Percentiles rank a stretch among this genome's conserved stretches.
These are phyloP conservation scores for Hyperoplus lanceolatus DNA, from an alignment of 2,797 vertebrate genomes.

Conservation along the genomic window DNA sequence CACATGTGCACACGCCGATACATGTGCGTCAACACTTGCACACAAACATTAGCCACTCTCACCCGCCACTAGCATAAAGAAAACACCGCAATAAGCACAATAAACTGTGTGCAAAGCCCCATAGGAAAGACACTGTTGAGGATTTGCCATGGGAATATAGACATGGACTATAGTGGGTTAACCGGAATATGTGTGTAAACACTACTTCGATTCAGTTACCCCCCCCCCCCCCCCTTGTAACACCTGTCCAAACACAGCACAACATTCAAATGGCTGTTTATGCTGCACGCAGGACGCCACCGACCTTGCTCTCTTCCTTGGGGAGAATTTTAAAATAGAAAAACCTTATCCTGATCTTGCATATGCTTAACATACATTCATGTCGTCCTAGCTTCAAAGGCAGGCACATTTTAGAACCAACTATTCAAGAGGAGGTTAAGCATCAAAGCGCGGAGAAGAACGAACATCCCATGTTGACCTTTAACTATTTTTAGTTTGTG, in stretches of 20 bases:
- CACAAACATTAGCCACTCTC: conserved; percentile 18
- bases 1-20: conserved; percentile 13
- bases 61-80: conserved; percentile 19
- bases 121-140: conserved; percentile 37
- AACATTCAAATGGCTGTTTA: conserved; percentile 53
- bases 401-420: conserved; percentile 15
- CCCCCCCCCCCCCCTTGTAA: conserved; percentile 49
- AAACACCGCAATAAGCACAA: conserved; percentile 50
- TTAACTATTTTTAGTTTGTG: conserved; percentile 55
- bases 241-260: conserved; percentile 66
- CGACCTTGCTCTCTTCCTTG: conserved; percentile 63
- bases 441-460: conserved; percentile 36
- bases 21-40: not conserved
- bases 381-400: conserved; percentile 58
- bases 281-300: conserved; percentile 4
- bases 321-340: conserved; percentile 59
- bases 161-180: conserved; percentile 16
- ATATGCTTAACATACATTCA: conserved; percentile 57
- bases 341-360: conserved; percentile 28
- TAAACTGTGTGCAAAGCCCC: conserved; percentile 45
- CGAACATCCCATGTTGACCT: conserved; percentile 18
- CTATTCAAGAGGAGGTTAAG: conserved; percentile 50
- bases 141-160: conserved; percentile 57
- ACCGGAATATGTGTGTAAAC: conserved; percentile 55
- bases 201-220: conserved; percentile 52